A percentile compares a stretch with the other conserved stretches of the same genome.
Evolutionary conservation across 2,797 vertebrate genomes (phyloP).

Genomic region (Protosalanx chinensis): DNA sequence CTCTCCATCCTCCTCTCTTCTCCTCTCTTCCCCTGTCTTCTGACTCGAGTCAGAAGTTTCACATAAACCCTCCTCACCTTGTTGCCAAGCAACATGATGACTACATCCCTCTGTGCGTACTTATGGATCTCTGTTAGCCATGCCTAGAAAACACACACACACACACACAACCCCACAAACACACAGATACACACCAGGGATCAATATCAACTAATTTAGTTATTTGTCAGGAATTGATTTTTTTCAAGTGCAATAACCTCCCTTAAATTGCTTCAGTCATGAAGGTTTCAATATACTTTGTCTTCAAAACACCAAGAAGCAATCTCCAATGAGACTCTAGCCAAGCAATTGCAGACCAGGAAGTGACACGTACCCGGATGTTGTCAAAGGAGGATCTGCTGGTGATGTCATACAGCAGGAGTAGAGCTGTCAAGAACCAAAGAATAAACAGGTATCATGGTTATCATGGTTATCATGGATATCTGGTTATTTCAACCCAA

Average conservation of each 20-base stretch:
- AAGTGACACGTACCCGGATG: conserved; percentile 76
- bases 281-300: too few relatives aligned
- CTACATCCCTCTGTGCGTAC: conserved; percentile 90
- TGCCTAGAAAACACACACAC: conserved; percentile 70
- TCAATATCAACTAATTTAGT: not conserved
- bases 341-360: conserved; percentile 9
- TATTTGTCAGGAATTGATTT: not conserved
- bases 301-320: too few relatives aligned
- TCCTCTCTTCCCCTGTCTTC: conserved; percentile 4
- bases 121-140: conserved; percentile 96
- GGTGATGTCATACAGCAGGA: conserved; percentile 86
- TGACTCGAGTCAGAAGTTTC: conserved; percentile 6
- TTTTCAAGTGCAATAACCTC: too few relatives aligned
- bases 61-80: conserved; percentile 76
- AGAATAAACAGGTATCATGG: not conserved
- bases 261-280: too few relatives aligned
- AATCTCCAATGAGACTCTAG: not conserved
- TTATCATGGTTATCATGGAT: not conserved
- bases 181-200: not conserved
- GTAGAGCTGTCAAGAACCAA: conserved; percentile 65
- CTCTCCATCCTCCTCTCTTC: not conserved
- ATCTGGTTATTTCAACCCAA: not conserved
- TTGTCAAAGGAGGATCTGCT: conserved; percentile 89
- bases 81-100: conserved; percentile 97
- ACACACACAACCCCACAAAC: conserved; percentile 2